Conservation (phyloP, 2,113 vertebrate species). For the Bufo gargarizans region DNA sequence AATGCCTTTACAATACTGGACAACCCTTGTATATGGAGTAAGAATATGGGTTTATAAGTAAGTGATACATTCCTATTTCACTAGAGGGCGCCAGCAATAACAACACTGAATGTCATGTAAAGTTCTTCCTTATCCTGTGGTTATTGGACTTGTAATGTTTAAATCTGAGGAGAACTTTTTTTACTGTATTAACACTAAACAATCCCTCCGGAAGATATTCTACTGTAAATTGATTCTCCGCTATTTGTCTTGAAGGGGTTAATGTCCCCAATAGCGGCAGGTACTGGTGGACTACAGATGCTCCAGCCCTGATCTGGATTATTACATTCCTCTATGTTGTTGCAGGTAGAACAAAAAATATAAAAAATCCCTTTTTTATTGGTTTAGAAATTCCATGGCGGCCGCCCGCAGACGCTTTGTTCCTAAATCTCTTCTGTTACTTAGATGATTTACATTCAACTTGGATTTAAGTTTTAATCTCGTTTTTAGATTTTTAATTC, state of each 20-base stretch:
- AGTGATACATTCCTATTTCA: too few species aligned
- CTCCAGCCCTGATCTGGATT: slow-evolving; percentile 13
- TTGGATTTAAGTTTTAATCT: slow-evolving; percentile 35
- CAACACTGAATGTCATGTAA: too few species aligned
- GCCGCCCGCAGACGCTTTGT: slow-evolving; percentile 39
- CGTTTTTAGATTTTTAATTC: background rate
- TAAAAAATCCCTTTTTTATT: slow-evolving; percentile 53
- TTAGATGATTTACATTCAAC: slow-evolving; percentile 39
- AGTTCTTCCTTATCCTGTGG: too few species aligned
- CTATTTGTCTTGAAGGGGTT: background rate
- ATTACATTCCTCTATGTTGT: slow-evolving; percentile 38
- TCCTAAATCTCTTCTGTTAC: slow-evolving; percentile 12
- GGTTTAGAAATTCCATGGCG: slow-evolving; percentile 20
- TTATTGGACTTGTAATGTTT: too few species aligned
- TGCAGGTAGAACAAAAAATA: background rate
- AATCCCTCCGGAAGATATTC: background rate
- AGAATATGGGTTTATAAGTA: too few species aligned
- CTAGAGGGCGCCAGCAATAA: too few species aligned
- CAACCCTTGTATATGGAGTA: too few species aligned
- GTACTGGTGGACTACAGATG: background rate
- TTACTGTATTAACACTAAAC: too few species aligned
- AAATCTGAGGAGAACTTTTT: too few species aligned
- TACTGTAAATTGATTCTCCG: background rate
- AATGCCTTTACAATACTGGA: too few species aligned
- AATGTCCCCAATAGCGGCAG: background rate